Evolutionary conservation across 64 coral and sea anemone genomes (phyloP).

Genomic region (Astreopora myriophthalma): DNA sequence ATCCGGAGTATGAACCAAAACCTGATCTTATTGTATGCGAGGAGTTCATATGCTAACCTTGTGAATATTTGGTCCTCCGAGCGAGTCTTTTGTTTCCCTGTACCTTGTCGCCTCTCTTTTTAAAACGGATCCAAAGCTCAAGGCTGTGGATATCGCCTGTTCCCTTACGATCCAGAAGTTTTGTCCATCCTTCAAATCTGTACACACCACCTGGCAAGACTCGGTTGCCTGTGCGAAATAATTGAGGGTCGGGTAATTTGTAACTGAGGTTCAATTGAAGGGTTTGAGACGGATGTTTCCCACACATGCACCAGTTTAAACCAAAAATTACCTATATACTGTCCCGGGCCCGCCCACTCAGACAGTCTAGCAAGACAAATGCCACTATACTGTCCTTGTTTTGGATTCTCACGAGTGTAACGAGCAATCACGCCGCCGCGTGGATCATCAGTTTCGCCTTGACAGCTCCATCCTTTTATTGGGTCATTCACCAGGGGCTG

Average conservation of each 20-base stretch:
- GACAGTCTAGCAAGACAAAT: constrained; percentile 79
- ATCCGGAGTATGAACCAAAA: no score
- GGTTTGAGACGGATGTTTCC: no score
- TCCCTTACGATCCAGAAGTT: constrained; percentile 67
- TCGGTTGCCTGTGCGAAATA: constrained; percentile 28
- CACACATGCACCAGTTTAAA: no score
- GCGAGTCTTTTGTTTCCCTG: constrained; percentile 64
- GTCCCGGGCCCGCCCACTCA: constrained; percentile 91
- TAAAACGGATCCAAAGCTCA: constrained; percentile 79
- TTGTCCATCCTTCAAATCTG: constrained; percentile 85
- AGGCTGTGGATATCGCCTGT: constrained; percentile 85
- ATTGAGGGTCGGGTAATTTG: background rate
- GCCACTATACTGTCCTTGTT: constrained; percentile 67
- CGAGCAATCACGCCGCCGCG: constrained; percentile 72
- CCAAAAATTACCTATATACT: constrained; percentile 77
- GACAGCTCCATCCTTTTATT: constrained; percentile 83
- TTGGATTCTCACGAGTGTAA: constrained; percentile 51
- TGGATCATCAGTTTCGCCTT: constrained; percentile 89
- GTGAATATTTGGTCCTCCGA: constrained; percentile 40
- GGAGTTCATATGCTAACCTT: constrained; percentile 30
- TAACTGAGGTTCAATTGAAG: no score
- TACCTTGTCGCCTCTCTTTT: constrained; percentile 61
- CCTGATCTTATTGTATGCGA: background rate
- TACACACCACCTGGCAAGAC: constrained; percentile 76
- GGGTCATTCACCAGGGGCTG: constrained; percentile 39